These are phyloP conservation scores for Lepilemur ruficaudatus DNA, from an alignment of 2,797 vertebrate genomes.

Conservation along the genomic window DNA sequence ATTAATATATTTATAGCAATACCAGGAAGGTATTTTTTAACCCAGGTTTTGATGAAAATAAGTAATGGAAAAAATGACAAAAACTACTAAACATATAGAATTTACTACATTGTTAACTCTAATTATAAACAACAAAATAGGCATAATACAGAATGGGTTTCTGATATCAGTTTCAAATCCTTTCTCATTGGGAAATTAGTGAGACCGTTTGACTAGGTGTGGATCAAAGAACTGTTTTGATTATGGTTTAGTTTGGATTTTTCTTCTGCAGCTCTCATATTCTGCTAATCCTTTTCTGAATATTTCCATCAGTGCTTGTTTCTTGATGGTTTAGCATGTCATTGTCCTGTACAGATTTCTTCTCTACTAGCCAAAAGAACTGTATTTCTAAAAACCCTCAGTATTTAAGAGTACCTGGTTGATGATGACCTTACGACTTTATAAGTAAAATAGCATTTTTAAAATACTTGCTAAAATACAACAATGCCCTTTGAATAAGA, in stretches of 20 bases:
- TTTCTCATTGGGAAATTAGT: background rate
- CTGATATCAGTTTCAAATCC: background rate
- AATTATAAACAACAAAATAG: background rate
- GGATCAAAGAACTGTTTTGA: background rate
- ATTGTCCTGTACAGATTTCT: background rate
- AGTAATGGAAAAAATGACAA: background rate
- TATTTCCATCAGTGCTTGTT: background rate
- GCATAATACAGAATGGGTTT: background rate
- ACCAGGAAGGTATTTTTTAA: background rate
- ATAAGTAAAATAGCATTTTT: background rate
- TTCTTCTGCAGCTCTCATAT: background rate
- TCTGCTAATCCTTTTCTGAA: background rate
- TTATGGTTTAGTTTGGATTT: background rate
- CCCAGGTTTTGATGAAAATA: background rate
- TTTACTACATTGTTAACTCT: background rate
- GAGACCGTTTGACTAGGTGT: background rate
- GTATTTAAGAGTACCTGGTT: background rate
- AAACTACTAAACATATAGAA: background rate
- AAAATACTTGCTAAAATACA: background rate
- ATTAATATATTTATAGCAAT: background rate
- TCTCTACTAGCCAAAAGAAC: background rate
- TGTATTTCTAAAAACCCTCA: background rate
- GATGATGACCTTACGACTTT: background rate
- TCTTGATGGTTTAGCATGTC: background rate
- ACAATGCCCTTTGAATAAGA: background rate